Base-by-base conservation (phyloP, 2,113 vertebrate genomes). In the Suncus etruscus region DNA sequence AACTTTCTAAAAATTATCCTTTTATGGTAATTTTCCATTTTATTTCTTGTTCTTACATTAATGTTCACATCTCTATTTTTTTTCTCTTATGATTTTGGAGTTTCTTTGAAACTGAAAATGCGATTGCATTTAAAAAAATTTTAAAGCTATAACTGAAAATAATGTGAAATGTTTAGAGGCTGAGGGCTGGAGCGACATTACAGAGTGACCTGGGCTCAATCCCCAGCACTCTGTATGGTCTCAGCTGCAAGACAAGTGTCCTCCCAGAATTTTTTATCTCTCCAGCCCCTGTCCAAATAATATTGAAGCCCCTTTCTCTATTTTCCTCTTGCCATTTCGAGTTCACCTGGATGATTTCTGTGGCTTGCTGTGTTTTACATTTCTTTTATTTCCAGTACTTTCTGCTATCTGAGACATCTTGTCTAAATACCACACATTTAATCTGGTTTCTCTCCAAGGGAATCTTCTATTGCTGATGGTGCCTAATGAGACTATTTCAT, bases 41-140 rank as follows among this genome's bases (percentile, higher is more conserved):
- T 16, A 54, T 54, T 54, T 54, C 54, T 54, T 54, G 54, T 54
- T 80, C 39, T 69, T n/a, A 50, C 78, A 47, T 29, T 54, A 69
- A 3, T 32, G 11, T 66, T 91, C 76, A 25, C 50, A 1, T 58
- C 88, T 79, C 9, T 58, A 54, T 50, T 92, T 63, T 85, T 31
- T 47, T 4, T 39, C 32, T 61, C n/a, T 39, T 7, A 6, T 87
- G 22, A 86, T 86, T 86, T 86, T 18, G 29, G 11, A 61, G 90
- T 86, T 92, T 29, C 16, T 89, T 94, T 76, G 51, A 76, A 32
- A 6, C 79, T 32, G n/a, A 47, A 68, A 11, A 75, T 78, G 48
- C 74, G 16, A 74, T 27, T 82, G 6, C 63, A 65, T 65, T 25
- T 65, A 54, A 54, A 16, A 24, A 65, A 7, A 77, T 77, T 93